Evolutionary conservation across 2,113 vertebrate genomes (phyloP).

Genomic region (Columba livia): DNA sequence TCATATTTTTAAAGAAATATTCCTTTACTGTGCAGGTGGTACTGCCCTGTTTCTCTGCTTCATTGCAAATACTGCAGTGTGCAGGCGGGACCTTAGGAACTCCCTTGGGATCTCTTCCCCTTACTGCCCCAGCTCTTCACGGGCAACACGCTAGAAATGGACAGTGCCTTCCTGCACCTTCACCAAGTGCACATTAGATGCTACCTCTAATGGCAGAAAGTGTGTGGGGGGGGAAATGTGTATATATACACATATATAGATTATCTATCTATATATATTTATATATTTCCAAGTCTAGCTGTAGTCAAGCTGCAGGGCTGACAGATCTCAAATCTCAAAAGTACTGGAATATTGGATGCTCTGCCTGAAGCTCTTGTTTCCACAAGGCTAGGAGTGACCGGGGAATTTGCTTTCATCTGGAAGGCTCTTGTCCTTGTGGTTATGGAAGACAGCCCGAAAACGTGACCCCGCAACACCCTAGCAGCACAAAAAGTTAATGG

Average conservation of each 20-base stretch:
- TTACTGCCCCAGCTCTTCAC: background rate
- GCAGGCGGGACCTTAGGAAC: background rate
- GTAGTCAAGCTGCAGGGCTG: background rate
- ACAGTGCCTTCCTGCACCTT: background rate
- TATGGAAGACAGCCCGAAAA: constrained; percentile 16
- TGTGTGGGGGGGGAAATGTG: no score
- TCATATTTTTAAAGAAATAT: background rate
- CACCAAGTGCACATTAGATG: background rate
- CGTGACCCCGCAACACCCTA: background rate
- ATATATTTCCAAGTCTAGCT: background rate
- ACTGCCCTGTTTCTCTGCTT: background rate
- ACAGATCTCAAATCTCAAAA: background rate
- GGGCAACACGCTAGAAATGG: accelerated
- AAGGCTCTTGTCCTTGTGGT: background rate
- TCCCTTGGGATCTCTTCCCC: background rate
- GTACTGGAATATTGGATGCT: background rate
- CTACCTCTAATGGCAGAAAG: background rate
- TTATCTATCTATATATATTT: no score
- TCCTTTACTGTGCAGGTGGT: background rate
- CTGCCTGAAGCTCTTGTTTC: background rate
- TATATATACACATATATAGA: no score
- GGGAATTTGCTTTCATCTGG: background rate
- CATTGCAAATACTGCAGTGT: background rate
- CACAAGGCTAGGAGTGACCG: accelerated
- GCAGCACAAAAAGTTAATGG: background rate